A percentile compares a stretch with the other conserved stretches of the same genome.
phyloP scores from a whole-genome alignment of 1,140 invertebrate species.

The Platyura marginata region DNA sequence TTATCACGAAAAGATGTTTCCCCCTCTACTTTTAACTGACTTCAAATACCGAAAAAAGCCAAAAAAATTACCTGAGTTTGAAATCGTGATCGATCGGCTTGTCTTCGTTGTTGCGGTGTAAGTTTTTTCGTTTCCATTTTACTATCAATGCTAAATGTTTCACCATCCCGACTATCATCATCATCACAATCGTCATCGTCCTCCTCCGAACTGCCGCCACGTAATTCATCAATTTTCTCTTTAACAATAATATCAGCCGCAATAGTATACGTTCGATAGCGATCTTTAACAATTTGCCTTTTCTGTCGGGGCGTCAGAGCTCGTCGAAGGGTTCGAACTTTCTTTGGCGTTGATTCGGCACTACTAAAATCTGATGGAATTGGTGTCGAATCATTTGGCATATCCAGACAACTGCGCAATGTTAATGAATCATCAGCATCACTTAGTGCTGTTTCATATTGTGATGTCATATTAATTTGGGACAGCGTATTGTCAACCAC shows the following conservation, averaged over 20 bases:
- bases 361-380: slow-evolving; percentile 40
- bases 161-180: slow-evolving; percentile 14
- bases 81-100: slow-evolving; percentile 44
- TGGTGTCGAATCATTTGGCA: slow-evolving; percentile 28
- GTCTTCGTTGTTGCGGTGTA: slow-evolving; percentile 46
- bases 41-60: background rate
- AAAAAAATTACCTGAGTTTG: slow-evolving; percentile 37
- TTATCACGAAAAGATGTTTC: too few species aligned
- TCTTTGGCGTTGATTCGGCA: slow-evolving; percentile 51
- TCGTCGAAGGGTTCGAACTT: slow-evolving; percentile 26
- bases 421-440: slow-evolving; percentile 38
- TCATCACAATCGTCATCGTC: slow-evolving; percentile 16
- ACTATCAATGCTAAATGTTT: slow-evolving; percentile 21
- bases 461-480: slow-evolving; percentile 10
- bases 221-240: slow-evolving; percentile 8
- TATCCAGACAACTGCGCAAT: slow-evolving; percentile 21
- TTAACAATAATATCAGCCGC: slow-evolving; percentile 28
- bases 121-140: slow-evolving; percentile 22
- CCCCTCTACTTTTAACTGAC: too few species aligned
- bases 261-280: slow-evolving; percentile 63
- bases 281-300: slow-evolving; percentile 46
- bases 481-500: slow-evolving; percentile 32
- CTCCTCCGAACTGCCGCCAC: slow-evolving; percentile 7
- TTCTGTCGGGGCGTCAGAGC: slow-evolving; percentile 56
- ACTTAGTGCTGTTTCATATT: slow-evolving; percentile 22